A percentile compares a stretch with the other conserved stretches of the same genome.
phyloP scores from a whole-genome alignment of 2,113 vertebrate species.

The Ptychochromis oligacanthus region DNA sequence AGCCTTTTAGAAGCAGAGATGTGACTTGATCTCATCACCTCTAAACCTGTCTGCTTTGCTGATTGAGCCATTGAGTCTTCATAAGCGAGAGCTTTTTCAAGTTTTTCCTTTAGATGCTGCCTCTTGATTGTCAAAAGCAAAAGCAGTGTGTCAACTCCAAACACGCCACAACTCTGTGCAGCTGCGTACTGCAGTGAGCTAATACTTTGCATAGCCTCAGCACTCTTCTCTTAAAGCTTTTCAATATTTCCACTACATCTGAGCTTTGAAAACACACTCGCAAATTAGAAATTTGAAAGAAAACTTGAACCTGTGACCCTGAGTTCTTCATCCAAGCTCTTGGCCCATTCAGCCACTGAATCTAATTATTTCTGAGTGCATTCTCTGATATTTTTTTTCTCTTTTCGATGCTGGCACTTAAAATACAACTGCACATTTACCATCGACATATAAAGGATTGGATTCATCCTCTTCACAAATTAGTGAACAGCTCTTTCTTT shows the following conservation, averaged over 20 bases:
- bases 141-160: conserved; percentile 40
- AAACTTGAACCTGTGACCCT: conserved; percentile 55
- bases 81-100: conserved; percentile 48
- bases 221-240: conserved; percentile 37
- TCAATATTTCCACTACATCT: conserved; percentile 28
- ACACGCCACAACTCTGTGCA: background rate
- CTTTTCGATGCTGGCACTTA: conserved; percentile 19
- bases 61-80: conserved; percentile 55
- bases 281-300: conserved; percentile 44
- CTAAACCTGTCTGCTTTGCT: conserved; percentile 43
- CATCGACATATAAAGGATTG: conserved; percentile 2
- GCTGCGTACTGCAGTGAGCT: conserved; percentile 31
- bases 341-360: conserved; percentile 21
- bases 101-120: conserved; percentile 42
- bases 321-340: conserved; percentile 15
- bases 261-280: conserved; percentile 28
- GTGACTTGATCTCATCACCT: conserved; percentile 49
- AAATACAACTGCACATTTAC: conserved; percentile 37
- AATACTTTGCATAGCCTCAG: conserved; percentile 9
- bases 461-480: conserved; percentile 26
- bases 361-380: conserved; percentile 31
- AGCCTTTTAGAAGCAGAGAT: conserved; percentile 43
- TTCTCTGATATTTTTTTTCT: conserved; percentile 6
- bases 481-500: conserved; percentile 15
- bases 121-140: conserved; percentile 51